A percentile compares a stretch with the other conserved stretches of the same genome.
Conservation (phyloP, 2,113 vertebrate species). For the Myotis brandtii region DNA sequence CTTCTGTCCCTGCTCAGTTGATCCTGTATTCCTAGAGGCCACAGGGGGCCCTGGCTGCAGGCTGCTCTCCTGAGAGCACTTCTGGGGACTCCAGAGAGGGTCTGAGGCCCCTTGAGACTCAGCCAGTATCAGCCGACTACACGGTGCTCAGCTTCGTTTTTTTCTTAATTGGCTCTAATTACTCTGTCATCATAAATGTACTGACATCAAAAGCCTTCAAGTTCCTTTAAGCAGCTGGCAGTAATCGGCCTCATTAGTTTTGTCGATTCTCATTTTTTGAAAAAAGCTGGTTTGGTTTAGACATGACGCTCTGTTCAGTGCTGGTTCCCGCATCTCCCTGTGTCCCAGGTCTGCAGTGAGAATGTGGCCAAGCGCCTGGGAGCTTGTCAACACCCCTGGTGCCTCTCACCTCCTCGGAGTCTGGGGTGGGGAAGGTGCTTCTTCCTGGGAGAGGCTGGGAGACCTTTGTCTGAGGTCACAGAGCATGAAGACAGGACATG, state of each 20-base stretch:
- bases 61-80: background rate
- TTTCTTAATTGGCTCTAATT: conserved; percentile 78
- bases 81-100: background rate
- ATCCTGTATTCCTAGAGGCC: background rate
- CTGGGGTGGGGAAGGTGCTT: background rate
- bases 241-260: conserved; percentile 64
- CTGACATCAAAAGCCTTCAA: conserved; percentile 61
- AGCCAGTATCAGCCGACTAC: background rate
- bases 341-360: background rate
- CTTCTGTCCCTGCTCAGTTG: background rate
- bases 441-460: background rate
- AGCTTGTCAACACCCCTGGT: rapidly evolving
- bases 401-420: background rate
- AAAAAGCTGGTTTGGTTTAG: conserved; percentile 38
- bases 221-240: conserved; percentile 71
- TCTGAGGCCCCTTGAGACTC: background rate
- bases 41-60: background rate
- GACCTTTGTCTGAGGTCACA: background rate
- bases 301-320: background rate
- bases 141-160: conserved; percentile 54
- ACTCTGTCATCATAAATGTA: conserved; percentile 70
- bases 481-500: background rate
- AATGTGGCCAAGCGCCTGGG: background rate
- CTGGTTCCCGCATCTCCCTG: background rate
- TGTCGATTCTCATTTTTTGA: conserved; percentile 10